phyloP scores from a whole-genome alignment of 2,888 invertebrate genomes.

The Polyommatus iphigenia region DNA sequence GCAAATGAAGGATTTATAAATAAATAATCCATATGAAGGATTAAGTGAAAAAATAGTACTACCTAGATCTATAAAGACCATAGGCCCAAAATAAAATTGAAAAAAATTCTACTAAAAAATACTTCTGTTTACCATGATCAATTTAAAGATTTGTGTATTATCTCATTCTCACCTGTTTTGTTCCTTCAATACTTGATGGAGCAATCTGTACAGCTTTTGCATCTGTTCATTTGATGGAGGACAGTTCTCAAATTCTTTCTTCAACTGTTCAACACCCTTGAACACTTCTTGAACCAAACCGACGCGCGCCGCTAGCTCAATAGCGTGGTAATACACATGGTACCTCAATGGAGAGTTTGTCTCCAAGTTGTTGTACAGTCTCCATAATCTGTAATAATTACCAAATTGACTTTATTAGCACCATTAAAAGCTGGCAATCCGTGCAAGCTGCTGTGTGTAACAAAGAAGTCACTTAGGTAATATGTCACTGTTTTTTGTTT shows the following conservation, averaged over 20 bases:
- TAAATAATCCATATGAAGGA: too few relatives aligned
- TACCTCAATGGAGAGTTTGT: slow-evolving; percentile 91
- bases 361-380: slow-evolving; percentile 95
- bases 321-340: slow-evolving; percentile 94
- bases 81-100: not conserved
- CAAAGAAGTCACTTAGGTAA: too few relatives aligned
- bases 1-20: too few relatives aligned
- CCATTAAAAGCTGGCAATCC: too few relatives aligned
- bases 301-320: slow-evolving; percentile 93
- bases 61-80: too few relatives aligned
- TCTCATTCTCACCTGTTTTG: slow-evolving; percentile 84
- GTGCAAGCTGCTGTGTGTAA: too few relatives aligned
- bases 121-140: too few relatives aligned
- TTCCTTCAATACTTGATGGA: slow-evolving; percentile 94
- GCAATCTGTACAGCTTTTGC: slow-evolving; percentile 92
- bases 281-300: slow-evolving; percentile 92
- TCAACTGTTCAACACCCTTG: slow-evolving; percentile 90
- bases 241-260: slow-evolving; percentile 88
- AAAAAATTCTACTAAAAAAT: too few relatives aligned
- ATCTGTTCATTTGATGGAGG: slow-evolving; percentile 93
- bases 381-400: slow-evolving; percentile 84
- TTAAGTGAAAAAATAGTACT: too few relatives aligned
- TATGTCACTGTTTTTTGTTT: too few relatives aligned
- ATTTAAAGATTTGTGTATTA: not conserved
- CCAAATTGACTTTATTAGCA: too few relatives aligned